A percentile compares a stretch with the other conserved stretches of the same genome.
phyloP scores from a whole-genome alignment of 2,888 invertebrate genomes.

The Pandemis heparana region DNA sequence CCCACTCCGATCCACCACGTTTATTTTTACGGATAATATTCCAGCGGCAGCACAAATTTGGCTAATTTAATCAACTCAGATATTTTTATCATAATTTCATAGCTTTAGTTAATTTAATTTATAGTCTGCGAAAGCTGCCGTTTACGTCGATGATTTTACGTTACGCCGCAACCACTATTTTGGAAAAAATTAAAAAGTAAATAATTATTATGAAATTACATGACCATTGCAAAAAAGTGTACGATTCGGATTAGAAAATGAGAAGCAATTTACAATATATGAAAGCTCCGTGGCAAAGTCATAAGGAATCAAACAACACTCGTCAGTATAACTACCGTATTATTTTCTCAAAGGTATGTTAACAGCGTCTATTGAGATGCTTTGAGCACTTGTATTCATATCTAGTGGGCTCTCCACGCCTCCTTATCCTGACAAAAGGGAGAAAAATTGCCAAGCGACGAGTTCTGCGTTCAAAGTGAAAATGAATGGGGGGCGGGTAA shows the following conservation, averaged over 20 bases:
- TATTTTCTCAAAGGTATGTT: conserved; percentile 25
- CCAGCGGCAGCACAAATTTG: conserved; percentile 10
- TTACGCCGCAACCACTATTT: not conserved
- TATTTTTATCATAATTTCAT: conserved; percentile 16
- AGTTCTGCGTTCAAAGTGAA: conserved; percentile 65
- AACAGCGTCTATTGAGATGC: conserved; percentile 54
- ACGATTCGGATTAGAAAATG: not conserved
- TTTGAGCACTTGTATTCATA: conserved; percentile 62
- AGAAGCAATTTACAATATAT: not conserved
- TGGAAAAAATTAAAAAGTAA: no score
- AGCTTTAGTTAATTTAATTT: conserved; percentile 1
- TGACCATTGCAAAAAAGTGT: no score
- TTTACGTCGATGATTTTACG: not conserved
- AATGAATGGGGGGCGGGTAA: conserved; percentile 67
- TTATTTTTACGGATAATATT: conserved; percentile 32
- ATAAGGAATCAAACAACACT: not conserved
- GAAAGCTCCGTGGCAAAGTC: conserved; percentile 1
- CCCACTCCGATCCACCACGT: conserved; percentile 24
- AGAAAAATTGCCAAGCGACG: conserved; percentile 71
- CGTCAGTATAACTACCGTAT: conserved; percentile 21
- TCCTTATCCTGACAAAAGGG: conserved; percentile 65
- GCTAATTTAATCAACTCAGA: conserved; percentile 17
- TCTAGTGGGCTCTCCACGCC: conserved; percentile 59
- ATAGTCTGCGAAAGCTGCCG: not conserved
- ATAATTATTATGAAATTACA: no score